A percentile compares a stretch with the other conserved stretches of the same genome.
phyloP scores from a whole-genome alignment of 1,140 invertebrate species.

The Heliconius himera region DNA sequence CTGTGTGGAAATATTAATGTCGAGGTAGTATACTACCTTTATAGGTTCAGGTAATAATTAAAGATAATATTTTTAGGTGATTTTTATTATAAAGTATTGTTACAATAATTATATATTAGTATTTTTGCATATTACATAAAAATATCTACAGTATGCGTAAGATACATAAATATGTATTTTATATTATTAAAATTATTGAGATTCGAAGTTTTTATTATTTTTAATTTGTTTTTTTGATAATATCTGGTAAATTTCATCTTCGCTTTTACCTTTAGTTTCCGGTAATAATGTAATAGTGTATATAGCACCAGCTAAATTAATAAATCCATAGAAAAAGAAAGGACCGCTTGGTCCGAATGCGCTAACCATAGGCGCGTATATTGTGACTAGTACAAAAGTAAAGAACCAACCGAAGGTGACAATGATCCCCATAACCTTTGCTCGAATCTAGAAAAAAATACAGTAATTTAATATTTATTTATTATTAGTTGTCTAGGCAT shows the following conservation, averaged over 20 bases:
- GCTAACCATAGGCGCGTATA: conserved; percentile 44
- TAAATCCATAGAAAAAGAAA: conserved; percentile 43
- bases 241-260: conserved; percentile 46
- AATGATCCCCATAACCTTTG: conserved; percentile 51
- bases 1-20: no score
- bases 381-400: conserved; percentile 45
- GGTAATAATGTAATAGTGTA: conserved; percentile 43
- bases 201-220: no score
- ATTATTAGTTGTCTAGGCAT: no score
- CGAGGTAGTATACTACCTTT: no score
- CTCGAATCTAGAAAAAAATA: conserved; percentile 54
- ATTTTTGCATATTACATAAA: no score
- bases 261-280: conserved; percentile 52
- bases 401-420: conserved; percentile 54
- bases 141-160: no score
- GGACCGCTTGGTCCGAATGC: conserved; percentile 41
- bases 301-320: conserved; percentile 46
- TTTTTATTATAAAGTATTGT: no score
- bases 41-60: no score
- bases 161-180: no score
- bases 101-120: no score
- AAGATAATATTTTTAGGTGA: no score
- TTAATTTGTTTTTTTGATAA: neutral
- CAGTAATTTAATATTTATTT: neutral
- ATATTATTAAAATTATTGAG: no score